Evolutionary conservation across 2,888 invertebrate genomes (phyloP), one percentile per base, ranked within the genome.

Genomic region (Oxystoma pomonae): DNA sequence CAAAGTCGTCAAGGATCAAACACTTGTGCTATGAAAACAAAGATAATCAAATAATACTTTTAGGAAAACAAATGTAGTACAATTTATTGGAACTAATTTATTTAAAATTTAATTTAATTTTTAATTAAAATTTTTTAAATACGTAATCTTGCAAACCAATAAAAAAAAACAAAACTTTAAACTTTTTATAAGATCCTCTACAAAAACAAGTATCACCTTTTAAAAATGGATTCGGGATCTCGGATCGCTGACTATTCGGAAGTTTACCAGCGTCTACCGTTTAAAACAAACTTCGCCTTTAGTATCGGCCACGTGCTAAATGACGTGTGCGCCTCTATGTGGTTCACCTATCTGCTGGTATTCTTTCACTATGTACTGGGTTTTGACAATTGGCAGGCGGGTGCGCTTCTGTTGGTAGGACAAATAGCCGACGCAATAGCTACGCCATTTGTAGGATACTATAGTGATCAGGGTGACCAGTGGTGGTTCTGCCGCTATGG

Each of bases 241-340:
- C 35, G 12, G 12, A 35, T 35, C 35, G 65, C 81, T 67, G 83
- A 83, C 69, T 83, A 83, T 65, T 81, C 81, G 1, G 83, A 83
- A 73, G 79, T 83, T 51, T 82, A 82, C 60, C 75, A 79, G 58
- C 75, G 81, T 57, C 71, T 84, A 49, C 78, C 82, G 7, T 67
- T 76, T 16, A 76, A 75, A 62, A 71, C 80, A 61, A 81, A 80
- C 71, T 67, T 90, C 17, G 85, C 87, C 0, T 92, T 89, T 78
- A 85, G 86, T 19, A 85, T 94, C 55, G 96, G 96, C 0, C 96
- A 97, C 80, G 88, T 96, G 50, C 82, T 95, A 69, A 97, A 97
- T 80, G 96, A 97, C 81, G 86, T 97, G 20, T 94, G 94, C 80
- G 94, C 96, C 20, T 92, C 94, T 62, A 91, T 97, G 86, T 96